phyloP scores from a whole-genome alignment of 2,113 vertebrate species.

The Hydrochoerus hydrochaeris region DNA sequence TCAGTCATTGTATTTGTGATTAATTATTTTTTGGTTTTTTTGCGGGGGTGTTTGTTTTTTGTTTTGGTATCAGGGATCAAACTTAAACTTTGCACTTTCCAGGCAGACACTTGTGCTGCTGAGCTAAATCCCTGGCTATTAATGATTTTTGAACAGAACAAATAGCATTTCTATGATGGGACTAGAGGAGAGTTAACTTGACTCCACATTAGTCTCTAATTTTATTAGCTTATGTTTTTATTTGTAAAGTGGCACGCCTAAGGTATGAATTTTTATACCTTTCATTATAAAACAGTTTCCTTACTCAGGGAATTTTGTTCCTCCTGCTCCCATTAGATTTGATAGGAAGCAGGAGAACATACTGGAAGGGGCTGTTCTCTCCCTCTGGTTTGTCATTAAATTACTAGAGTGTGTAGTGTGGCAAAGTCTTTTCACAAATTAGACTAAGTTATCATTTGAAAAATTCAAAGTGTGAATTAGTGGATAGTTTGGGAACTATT shows the following conservation, averaged over 20 bases:
- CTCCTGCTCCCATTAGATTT: neutral
- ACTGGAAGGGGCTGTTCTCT: neutral
- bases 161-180: neutral
- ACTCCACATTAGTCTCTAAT: neutral
- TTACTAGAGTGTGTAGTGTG: neutral
- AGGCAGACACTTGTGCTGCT: too few relatives aligned
- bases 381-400: constrained; percentile 20
- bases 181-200: neutral
- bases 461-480: constrained; percentile 30
- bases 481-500: neutral
- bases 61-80: too few relatives aligned
- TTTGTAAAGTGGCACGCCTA: neutral
- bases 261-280: neutral
- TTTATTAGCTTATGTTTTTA: constrained; percentile 12
- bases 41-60: too few relatives aligned
- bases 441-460: constrained; percentile 12
- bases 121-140: neutral
- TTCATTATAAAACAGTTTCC: constrained; percentile 47
- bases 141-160: constrained; percentile 27
- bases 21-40: neutral
- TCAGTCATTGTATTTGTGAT: constrained; percentile 1
- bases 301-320: neutral
- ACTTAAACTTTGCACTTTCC: too few relatives aligned
- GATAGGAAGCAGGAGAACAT: neutral
- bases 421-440: constrained; percentile 34